Percentiles rank a stretch among this genome's conserved stretches.
Conservation (phyloP, 2,797 vertebrate genomes). For the Eupleurogrammus muticus region DNA sequence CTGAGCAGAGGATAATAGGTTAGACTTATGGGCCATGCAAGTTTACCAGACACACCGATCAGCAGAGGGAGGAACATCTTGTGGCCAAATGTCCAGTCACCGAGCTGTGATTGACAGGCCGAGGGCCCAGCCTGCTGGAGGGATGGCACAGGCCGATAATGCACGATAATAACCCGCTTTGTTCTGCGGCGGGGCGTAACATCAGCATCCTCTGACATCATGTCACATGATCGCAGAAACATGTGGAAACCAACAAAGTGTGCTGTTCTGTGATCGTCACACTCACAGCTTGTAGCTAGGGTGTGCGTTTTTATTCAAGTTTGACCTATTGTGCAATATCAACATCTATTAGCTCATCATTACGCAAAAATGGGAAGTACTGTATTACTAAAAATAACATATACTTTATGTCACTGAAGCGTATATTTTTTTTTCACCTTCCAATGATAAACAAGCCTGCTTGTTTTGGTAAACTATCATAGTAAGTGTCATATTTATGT, state of each 20-base stretch:
- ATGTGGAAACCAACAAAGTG: conserved; percentile 64
- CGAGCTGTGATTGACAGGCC: conserved; percentile 49
- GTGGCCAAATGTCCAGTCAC: conserved; percentile 20
- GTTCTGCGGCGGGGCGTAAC: conserved; percentile 55
- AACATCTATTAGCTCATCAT: neutral
- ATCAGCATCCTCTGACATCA: conserved; percentile 74
- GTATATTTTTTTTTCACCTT: no score
- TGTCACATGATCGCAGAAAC: conserved; percentile 70
- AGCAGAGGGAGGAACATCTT: conserved; percentile 21
- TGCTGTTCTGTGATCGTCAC: conserved; percentile 33
- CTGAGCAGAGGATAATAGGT: neutral
- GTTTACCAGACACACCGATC: conserved; percentile 28
- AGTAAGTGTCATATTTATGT: no score
- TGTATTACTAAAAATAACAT: neutral
- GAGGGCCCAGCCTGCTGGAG: conserved; percentile 33
- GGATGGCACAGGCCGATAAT: conserved; percentile 40
- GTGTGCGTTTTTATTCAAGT: neutral
- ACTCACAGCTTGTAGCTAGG: neutral
- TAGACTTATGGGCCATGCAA: conserved; percentile 15
- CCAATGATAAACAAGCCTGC: no score
- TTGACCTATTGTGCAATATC: neutral
- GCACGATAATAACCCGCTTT: conserved; percentile 73
- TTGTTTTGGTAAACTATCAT: neutral
- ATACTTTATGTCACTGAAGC: neutral
- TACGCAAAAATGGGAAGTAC: neutral